These are phyloP conservation scores for Phoxinus dragarum DNA, from an alignment of 2,797 vertebrate genomes.

Conservation along the genomic window DNA sequence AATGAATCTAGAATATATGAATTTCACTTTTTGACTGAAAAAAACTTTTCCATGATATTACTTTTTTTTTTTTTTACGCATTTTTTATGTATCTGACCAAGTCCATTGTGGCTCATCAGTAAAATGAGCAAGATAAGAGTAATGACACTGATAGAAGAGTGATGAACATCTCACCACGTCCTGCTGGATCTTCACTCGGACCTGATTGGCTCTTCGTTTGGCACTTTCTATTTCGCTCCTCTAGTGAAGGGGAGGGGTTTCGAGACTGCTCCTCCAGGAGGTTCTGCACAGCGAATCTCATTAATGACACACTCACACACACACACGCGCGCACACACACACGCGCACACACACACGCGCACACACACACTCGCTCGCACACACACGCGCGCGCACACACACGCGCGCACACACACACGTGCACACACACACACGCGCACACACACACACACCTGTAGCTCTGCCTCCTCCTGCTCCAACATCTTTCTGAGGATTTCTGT, in stretches of 20 bases:
- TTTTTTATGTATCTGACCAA: too few species aligned
- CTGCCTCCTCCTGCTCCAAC: constrained; percentile 91
- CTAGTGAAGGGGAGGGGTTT: constrained; percentile 80
- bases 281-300: constrained; percentile 69
- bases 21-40: too few species aligned
- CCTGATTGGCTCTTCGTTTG: constrained; percentile 85
- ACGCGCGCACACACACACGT: background rate
- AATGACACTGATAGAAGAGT: background rate
- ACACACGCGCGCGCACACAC: background rate
- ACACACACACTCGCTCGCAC: constrained; percentile 63
- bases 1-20: too few species aligned
- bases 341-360: background rate
- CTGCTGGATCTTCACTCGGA: constrained; percentile 89
- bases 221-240: constrained; percentile 91
- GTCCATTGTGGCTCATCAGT: too few species aligned
- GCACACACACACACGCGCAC: background rate
- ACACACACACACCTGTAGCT: constrained; percentile 82
- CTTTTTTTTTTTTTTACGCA: too few species aligned
- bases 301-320: too few species aligned
- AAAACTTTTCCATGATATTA: too few species aligned
- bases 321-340: background rate
- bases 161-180: constrained; percentile 79
- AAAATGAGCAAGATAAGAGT: too few species aligned
- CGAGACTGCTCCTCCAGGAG: constrained; percentile 81
- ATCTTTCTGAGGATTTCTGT: constrained; percentile 91